These are phyloP conservation scores for Adelosebastes latens DNA, from an alignment of 2,797 vertebrate species.

Conservation along the genomic window DNA sequence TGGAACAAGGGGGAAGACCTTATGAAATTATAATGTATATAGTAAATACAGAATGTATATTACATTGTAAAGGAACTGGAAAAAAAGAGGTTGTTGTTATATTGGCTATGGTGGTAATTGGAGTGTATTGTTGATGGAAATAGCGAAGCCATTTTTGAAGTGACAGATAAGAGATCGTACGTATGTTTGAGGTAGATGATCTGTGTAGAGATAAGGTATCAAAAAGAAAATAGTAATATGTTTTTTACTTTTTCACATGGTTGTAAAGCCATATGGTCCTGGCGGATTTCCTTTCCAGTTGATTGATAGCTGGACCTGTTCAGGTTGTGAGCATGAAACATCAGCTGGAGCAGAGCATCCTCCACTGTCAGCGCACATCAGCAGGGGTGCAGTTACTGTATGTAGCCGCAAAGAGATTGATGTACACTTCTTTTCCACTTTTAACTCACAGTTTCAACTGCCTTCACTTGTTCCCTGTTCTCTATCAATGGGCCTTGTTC, in stretches of 20 bases:
- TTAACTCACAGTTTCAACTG: conserved; percentile 32
- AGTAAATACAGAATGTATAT: neutral
- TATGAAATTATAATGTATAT: neutral
- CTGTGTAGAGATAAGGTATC: neutral
- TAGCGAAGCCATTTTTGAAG: neutral
- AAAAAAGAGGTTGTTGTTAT: neutral
- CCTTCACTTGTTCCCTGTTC: conserved; percentile 41
- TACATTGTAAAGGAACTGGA: neutral
- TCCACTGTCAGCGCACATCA: conserved; percentile 36
- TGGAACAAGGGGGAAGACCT: neutral
- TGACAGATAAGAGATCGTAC: neutral
- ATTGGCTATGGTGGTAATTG: neutral
- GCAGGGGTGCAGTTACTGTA: conserved; percentile 38
- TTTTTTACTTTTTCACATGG: conserved; percentile 3
- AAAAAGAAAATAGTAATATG: neutral
- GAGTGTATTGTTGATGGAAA: neutral
- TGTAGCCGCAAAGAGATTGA: conserved; percentile 38
- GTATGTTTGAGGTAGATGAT: neutral
- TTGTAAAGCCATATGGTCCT: conserved; percentile 21
- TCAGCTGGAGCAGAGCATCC: conserved; percentile 27
- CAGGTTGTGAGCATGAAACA: conserved; percentile 29
- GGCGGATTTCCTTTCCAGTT: conserved; percentile 21
- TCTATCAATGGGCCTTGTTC: conserved; percentile 23
- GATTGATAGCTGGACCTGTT: conserved; percentile 52
- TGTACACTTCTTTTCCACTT: conserved; percentile 11